Base-by-base conservation (phyloP, 23 tunicate genomes). In the Aplidium turbinatum region DNA sequence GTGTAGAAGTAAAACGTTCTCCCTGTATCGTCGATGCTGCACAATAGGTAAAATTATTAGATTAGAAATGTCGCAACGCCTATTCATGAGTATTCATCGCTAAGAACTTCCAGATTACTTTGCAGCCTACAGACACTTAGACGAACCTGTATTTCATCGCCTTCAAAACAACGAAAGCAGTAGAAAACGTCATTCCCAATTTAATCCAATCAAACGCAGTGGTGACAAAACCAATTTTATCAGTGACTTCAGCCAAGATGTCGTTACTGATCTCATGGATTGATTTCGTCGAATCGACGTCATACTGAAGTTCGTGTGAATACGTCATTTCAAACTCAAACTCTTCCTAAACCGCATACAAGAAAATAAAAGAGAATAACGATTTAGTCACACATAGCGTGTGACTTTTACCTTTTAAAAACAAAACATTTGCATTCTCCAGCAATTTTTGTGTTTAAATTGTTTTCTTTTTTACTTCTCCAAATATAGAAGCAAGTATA, bases 141-240 rank as follows among this genome's bases (percentile, higher is more conserved):
- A n/a, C n/a, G n/a, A n/a, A 89, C 96, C 96, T 89, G 81, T 89
- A 89, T 33, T 64, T 78, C 0, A 81, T 40, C 0, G 96, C 96
- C 38, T 78, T 81, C 30, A 83, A 21, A 2, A 89, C 38, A 26
- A 89, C 96, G 50, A 89, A 67, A 20, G 62, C 58, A 23, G 83
- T 57, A 20, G 82, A 72, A 63, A 89, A 77, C 2, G 55, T 29
- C 79, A 78, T 78, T 27, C 54, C 80, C 32, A 89, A 78, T 83
- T 82, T 52, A 2, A 71, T 35, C 84, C 83, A 82, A 27, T 63
- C 79, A 39, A 89, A 82, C 11, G 77, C 68, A 53, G 58, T 38
- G 1, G 76, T 72, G 28, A 85, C 69, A 20, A 26, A 28, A 1
- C 78, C 77, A 6, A 85, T 56, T 36, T 52, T 77, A 51, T 35